Conservation (phyloP, 2,888 invertebrate genomes). For the Ormyrus rosae region DNA sequence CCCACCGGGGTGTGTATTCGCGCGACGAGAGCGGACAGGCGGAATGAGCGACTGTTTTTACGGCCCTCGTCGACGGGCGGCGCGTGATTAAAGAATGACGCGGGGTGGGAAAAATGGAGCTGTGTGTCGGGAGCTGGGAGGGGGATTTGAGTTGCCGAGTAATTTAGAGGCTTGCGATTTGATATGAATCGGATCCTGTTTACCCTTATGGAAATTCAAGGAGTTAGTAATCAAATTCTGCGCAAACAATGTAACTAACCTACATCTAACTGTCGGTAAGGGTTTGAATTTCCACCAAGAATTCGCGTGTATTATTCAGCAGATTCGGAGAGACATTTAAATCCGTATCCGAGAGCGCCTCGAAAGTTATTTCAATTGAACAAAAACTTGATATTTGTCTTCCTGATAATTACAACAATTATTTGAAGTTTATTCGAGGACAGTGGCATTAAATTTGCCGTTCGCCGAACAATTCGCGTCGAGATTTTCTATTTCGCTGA, state of each 20-base stretch:
- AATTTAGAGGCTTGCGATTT: not conserved
- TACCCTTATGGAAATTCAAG: not conserved
- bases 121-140: not conserved
- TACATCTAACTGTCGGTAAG: not conserved
- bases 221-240: not conserved
- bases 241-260: not conserved
- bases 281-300: not conserved
- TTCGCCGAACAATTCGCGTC: not conserved
- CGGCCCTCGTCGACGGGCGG: no score
- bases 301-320: no score
- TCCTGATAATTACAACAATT: no score
- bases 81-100: no score
- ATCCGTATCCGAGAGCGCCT: no score
- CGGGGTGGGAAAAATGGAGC: not conserved
- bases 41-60: no score
- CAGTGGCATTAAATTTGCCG: no score
- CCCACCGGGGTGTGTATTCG: not conserved
- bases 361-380: no score
- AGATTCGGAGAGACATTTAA: no score
- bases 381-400: no score
- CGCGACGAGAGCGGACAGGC: no score
- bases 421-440: no score
- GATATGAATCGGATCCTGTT: not conserved
- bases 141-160: not conserved
- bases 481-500: constrained; percentile 9